Conservation (phyloP, 2,113 vertebrate genomes). For the Tychaedon coryphoeus region DNA sequence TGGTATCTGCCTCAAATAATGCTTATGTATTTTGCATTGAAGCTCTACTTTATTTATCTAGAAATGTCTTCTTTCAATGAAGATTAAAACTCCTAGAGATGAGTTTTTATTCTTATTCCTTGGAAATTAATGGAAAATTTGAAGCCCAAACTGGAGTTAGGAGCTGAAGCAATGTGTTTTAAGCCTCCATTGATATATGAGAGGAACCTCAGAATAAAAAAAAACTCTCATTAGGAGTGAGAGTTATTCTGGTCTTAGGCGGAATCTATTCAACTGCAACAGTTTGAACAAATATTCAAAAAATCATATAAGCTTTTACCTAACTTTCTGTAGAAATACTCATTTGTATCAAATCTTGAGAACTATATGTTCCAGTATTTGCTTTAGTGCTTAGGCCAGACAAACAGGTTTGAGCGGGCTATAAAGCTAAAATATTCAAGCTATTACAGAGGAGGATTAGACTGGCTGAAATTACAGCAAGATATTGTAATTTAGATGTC, state of each 20-base stretch:
- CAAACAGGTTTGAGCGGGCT: not conserved
- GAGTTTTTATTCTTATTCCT: not conserved
- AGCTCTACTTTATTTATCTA: not conserved
- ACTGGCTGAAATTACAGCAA: not conserved
- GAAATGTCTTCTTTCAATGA: not conserved
- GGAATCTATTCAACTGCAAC: not conserved
- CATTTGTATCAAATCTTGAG: not conserved
- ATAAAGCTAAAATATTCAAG: not conserved
- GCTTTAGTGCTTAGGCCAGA: not conserved
- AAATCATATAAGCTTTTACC: not conserved
- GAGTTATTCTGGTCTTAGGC: not conserved
- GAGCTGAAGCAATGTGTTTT: not conserved
- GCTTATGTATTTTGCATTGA: not conserved
- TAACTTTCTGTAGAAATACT: not conserved
- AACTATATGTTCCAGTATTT: not conserved
- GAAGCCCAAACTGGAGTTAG: not conserved
- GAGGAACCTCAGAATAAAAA: not conserved
- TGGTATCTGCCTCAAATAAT: not conserved
- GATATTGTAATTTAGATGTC: not conserved
- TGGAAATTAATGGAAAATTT: not conserved
- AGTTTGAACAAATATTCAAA: not conserved
- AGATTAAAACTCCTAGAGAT: not conserved
- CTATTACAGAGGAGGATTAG: not conserved
- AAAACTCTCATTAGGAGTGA: not conserved
- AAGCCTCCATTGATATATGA: not conserved